A percentile compares a stretch with the other conserved stretches of the same genome.
phyloP scores from a whole-genome alignment of 2,888 invertebrate genomes.

The Crossocerus cetratus region DNA sequence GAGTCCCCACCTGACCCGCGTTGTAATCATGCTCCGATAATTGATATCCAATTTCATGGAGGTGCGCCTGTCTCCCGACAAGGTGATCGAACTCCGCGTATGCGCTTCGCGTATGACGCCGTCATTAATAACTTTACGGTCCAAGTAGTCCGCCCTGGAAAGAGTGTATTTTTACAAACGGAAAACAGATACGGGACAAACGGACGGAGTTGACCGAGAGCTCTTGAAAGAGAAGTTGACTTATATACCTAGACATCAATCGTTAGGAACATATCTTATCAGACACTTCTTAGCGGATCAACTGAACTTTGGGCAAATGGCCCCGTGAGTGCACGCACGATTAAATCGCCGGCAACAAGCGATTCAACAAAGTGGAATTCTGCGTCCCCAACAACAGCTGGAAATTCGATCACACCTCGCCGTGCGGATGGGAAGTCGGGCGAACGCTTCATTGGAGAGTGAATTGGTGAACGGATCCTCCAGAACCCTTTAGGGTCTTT shows the following conservation, averaged over 20 bases:
- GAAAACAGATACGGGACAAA: neutral
- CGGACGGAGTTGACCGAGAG: no score
- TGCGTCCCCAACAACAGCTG: constrained; percentile 54
- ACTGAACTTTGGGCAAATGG: constrained; percentile 15
- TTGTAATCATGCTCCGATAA: constrained; percentile 68
- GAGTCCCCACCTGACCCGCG: constrained; percentile 57
- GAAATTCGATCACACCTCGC: constrained; percentile 55
- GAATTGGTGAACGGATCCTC: constrained; percentile 39
- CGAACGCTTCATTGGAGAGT: constrained; percentile 34
- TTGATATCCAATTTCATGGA: constrained; percentile 66
- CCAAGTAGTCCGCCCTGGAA: no score
- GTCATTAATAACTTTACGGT: no score
- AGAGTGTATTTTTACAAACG: neutral
- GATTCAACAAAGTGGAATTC: constrained; percentile 49
- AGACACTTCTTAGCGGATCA: neutral
- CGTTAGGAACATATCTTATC: neutral
- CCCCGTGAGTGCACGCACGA: constrained; percentile 20
- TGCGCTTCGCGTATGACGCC: neutral
- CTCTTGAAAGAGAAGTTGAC: no score
- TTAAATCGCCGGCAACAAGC: constrained; percentile 37
- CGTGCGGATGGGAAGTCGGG: constrained; percentile 8
- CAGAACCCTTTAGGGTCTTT: constrained; percentile 17
- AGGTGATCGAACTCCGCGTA: constrained; percentile 12
- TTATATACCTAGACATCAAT: no score
- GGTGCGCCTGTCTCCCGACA: constrained; percentile 29